These are phyloP conservation scores for Matsumyia berberina DNA, from an alignment of 2,888 invertebrate species.

Conservation along the genomic window DNA sequence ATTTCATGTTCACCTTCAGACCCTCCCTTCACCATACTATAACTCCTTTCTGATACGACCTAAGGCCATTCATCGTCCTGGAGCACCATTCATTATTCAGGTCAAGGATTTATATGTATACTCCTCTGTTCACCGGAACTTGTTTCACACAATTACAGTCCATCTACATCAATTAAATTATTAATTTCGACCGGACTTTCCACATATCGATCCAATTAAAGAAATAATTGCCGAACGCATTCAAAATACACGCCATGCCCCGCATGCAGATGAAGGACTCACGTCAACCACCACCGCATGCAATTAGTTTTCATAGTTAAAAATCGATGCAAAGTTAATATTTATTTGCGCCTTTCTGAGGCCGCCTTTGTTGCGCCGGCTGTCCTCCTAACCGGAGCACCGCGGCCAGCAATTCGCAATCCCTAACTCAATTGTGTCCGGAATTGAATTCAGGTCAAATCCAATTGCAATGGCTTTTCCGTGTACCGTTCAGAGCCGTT, in stretches of 20 bases:
- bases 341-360: constrained; percentile 59
- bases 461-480: constrained; percentile 67
- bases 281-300: neutral
- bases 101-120: constrained; percentile 42
- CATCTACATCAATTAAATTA: constrained; percentile 54
- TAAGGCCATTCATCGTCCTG: no score
- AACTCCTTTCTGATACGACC: no score
- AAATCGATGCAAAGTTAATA: constrained; percentile 71
- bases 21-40: no score
- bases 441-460: constrained; percentile 68
- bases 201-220: constrained; percentile 60
- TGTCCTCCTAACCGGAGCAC: constrained; percentile 31
- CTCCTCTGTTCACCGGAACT: constrained; percentile 30
- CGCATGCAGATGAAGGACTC: constrained; percentile 20
- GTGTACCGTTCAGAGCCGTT: constrained; percentile 39
- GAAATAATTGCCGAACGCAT: constrained; percentile 49
- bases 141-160: constrained; percentile 61
- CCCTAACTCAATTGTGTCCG: constrained; percentile 65
- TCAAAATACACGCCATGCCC: constrained; percentile 29
- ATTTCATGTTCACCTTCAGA: no score
- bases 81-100: constrained; percentile 29
- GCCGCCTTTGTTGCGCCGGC: constrained; percentile 39
- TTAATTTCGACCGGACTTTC: constrained; percentile 47
- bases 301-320: constrained; percentile 50
- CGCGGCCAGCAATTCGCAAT: constrained; percentile 28